Base-by-base conservation (phyloP, 2,888 invertebrate genomes). In the Galeruca laticollis region DNA sequence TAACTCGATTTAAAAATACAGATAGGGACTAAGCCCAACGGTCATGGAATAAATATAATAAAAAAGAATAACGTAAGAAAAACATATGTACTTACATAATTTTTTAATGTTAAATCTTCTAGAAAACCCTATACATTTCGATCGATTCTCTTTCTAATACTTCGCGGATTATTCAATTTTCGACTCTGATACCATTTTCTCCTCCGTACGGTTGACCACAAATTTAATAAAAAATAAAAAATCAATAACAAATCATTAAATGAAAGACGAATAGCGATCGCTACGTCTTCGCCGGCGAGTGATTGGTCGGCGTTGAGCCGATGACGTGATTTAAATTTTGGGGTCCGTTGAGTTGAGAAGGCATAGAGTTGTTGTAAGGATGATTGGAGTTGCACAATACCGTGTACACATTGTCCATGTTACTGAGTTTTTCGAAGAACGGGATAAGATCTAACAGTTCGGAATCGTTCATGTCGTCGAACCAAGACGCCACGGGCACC, bases 401-500 rank as follows among this genome's bases (percentile, higher is more conserved):
- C 86, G 94, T 94, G 88, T 97, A 98, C 78, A 99, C 97, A 89
- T 96, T 96, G 87, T 98, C 97, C 84, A 96, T 96, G 88, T 94
- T 95, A 87, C 97, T 95, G 80, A 99, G 89, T 86, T 95, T 95
- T 88, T 99, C 99, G 87, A 99, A 96, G 87, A 98, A 95, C 80
- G 99, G 99, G 86, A 99, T 94, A 85, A 99, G 89, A 88, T 99
- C 98, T 83, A 97, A 89, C 77, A 99, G 90, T 87, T 99, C 99
- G 73, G 95, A 94, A 87, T 99, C 99, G 83, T 94, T 93, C 91
- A 96, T 95, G 87, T 99, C 99, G 88, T 99, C 99, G 88, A 99
- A 99, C 99, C 99, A 99, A 77, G 98, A 98, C 84, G 96, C 95
- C 78, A 99, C 98, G 84, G 99, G 98, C 86, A 99, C 97, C 94